Evolutionary conservation across 2,797 vertebrate species (phyloP).

Genomic region (Clamator glandarius): DNA sequence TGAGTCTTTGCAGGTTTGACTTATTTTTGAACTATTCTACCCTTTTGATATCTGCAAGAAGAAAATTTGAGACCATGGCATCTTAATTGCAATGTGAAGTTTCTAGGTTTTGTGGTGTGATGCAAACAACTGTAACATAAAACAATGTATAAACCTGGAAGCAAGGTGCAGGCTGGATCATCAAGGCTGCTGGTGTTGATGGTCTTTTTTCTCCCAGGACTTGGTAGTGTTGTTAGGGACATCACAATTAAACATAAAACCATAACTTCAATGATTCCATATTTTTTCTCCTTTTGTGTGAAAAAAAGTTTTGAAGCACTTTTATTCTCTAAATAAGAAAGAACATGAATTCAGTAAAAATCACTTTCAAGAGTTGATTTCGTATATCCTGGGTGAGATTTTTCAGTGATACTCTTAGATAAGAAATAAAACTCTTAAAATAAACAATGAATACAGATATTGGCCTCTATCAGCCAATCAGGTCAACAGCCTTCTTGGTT

Average conservation of each 20-base stretch:
- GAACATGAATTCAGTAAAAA: not conserved
- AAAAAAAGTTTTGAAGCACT: not conserved
- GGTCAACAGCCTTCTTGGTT: not conserved
- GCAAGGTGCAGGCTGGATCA: not conserved
- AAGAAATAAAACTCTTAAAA: not conserved
- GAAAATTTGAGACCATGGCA: too few relatives aligned
- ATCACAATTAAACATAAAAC: not conserved
- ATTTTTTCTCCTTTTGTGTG: not conserved
- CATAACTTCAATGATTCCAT: not conserved
- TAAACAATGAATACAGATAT: not conserved
- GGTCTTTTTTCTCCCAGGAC: not conserved
- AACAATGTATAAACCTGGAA: not conserved
- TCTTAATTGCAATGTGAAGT: too few relatives aligned
- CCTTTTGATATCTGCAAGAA: too few relatives aligned
- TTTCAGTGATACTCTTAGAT: not conserved
- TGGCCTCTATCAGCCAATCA: not conserved
- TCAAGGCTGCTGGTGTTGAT: not conserved
- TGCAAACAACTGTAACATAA: not conserved
- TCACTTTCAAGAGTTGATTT: not conserved
- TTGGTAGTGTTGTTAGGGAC: not conserved
- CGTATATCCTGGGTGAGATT: not conserved
- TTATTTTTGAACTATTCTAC: too few relatives aligned
- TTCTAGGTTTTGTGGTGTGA: fast-evolving
- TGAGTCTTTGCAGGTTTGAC: not conserved
- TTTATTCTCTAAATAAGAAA: not conserved